Conservation (phyloP, 2,797 vertebrate genomes). For the Neostethus bicornis region DNA sequence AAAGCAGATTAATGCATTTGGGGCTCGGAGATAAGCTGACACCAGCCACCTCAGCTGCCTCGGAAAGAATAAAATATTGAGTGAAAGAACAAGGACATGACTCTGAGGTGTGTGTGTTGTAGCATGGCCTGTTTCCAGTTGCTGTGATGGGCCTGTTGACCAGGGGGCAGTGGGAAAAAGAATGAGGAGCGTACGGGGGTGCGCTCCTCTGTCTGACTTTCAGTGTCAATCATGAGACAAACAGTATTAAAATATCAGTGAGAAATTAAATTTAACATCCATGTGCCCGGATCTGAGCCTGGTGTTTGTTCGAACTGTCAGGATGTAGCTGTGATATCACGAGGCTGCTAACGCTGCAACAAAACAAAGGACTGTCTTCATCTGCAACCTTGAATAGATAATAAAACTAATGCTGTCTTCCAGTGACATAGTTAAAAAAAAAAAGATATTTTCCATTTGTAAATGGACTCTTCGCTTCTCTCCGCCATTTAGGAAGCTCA, state of each 20-base stretch:
- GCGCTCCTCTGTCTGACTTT: constrained; percentile 41
- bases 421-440: no score
- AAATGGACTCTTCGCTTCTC: no score
- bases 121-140: constrained; percentile 22
- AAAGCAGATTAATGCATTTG: constrained; percentile 1
- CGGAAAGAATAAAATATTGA: constrained; percentile 21
- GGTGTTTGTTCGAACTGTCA: constrained; percentile 7
- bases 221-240: constrained; percentile 32
- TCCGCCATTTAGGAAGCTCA: no score
- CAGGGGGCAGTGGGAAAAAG: constrained; percentile 36
- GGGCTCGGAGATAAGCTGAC: background rate
- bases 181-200: no score
- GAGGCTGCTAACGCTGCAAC: constrained; percentile 41
- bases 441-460: no score
- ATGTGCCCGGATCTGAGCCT: background rate
- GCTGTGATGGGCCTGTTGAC: constrained; percentile 31
- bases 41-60: constrained; percentile 13
- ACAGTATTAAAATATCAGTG: no score
- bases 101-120: constrained; percentile 35
- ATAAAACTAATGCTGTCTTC: constrained; percentile 29
- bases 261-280: background rate
- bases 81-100: constrained; percentile 32
- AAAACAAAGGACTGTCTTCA: constrained; percentile 20
- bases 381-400: constrained; percentile 34
- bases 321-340: constrained; percentile 30